Conservation (phyloP, 2,888 invertebrate species). For the Mimachlamys varia region DNA sequence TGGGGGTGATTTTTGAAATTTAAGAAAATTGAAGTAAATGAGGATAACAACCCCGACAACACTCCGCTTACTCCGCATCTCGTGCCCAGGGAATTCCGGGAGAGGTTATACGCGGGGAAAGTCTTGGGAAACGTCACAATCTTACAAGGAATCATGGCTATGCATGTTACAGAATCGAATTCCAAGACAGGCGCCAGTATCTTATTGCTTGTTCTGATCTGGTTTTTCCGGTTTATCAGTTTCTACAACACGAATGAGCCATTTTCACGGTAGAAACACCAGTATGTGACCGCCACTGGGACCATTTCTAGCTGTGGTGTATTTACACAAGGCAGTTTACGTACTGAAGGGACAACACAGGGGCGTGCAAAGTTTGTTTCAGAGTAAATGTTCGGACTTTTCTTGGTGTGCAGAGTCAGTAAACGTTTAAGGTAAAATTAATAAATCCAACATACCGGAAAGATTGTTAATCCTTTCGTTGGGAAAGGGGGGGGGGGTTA, state of each 20-base stretch:
- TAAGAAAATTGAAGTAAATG: background rate
- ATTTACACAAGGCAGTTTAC: too few relatives aligned
- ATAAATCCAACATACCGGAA: too few relatives aligned
- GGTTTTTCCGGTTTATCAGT: background rate
- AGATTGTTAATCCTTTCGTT: too few relatives aligned
- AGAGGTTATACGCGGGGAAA: background rate
- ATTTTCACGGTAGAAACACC: too few relatives aligned
- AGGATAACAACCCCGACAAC: background rate
- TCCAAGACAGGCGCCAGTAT: background rate
- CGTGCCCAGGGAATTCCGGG: background rate
- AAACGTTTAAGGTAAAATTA: too few relatives aligned
- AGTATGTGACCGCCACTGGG: too few relatives aligned
- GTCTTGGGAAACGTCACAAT: background rate
- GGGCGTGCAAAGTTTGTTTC: too few relatives aligned
- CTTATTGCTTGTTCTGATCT: background rate
- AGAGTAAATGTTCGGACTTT: too few relatives aligned
- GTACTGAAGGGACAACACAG: too few relatives aligned
- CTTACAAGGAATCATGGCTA: background rate
- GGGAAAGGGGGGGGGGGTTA: too few relatives aligned
- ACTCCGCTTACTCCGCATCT: background rate
- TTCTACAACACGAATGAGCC: background rate
- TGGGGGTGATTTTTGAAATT: background rate
- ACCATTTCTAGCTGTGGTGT: background rate
- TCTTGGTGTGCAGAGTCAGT: too few relatives aligned
- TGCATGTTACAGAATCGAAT: conserved; percentile 15